Conservation (phyloP, 2,113 vertebrate species). For the Madoqua kirkii region DNA sequence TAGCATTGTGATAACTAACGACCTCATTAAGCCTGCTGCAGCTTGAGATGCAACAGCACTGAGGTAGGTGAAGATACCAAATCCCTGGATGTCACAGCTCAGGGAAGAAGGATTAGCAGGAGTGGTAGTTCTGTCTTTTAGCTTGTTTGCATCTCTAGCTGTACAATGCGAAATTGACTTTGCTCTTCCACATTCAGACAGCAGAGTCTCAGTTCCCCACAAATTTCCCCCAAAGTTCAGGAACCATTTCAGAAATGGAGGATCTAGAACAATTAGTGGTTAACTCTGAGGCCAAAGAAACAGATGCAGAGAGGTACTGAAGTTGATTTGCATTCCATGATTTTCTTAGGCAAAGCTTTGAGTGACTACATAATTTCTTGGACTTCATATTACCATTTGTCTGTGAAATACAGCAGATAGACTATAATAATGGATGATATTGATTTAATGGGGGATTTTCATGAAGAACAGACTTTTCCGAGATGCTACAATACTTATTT, state of each 20-base stretch:
- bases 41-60: neutral
- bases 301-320: neutral
- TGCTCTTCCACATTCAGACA: neutral
- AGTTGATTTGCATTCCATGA: neutral
- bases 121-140: neutral
- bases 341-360: slow-evolving; percentile 29
- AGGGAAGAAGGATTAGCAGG: neutral
- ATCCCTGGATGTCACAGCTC: neutral
- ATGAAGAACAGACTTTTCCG: slow-evolving; percentile 21
- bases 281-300: neutral
- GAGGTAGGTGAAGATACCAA: neutral
- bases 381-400: neutral
- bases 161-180: neutral
- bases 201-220: neutral
- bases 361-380: slow-evolving; percentile 14
- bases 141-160: neutral
- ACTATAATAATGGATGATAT: slow-evolving; percentile 47
- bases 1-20: neutral
- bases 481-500: slow-evolving; percentile 41
- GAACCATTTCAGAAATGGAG: neutral
- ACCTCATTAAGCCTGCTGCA: neutral
- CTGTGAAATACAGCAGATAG: slow-evolving; percentile 21
- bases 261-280: neutral
- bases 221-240: neutral
- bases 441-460: slow-evolving; percentile 37